Base-by-base conservation (phyloP, 2,888 invertebrate genomes). In the Sminthurinus aureus region DNA sequence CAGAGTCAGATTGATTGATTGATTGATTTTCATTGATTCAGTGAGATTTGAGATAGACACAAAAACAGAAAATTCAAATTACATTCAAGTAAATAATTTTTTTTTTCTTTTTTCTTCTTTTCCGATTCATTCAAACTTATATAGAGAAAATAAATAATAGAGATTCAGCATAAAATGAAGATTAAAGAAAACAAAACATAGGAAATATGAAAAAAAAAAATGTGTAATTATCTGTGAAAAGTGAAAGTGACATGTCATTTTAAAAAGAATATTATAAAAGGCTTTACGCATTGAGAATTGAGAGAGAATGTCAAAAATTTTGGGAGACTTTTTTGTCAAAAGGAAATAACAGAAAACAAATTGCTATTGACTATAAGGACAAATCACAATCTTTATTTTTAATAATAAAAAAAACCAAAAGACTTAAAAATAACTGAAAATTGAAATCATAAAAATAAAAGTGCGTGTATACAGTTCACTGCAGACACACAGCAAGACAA, bases 61-160 rank as follows among this genome's bases (percentile, higher is more conserved):
- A 74, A 76, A 74, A 76, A 76, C 76, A 76, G 76, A 76, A n/a
- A 76, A 76, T 76, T 71, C 71, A 24, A 24, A 71, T 71, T 71
- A 71, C 71, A 71, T 71, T 71, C 71, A 71, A 22, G 13, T 20
- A 6, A 12, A 12, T 67, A 8, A 12, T 67, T 18, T 67, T 67
- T 67, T 67, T 67, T 18, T 6, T 67, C n/a, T 67, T 67, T 20
- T 71, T 71, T 71, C 71, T 71, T 71, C 71, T 12, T 20, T 8
- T 18, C 66, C 66, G 15, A 15, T 58, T 6, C 11, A 67, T 67
- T 52, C 52, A 52, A 52, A 52, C 8, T 13, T 52, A 52, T 52
- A 26, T 22, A 22, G 69, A 11, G 69, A 69, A 73, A 9, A 15
- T 22, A 73, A 22, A 73, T 2, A 73, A 73, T 9, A 22, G 22